Base-by-base conservation (phyloP, 2,797 vertebrate genomes). In the Notoglanidium macrostoma region DNA sequence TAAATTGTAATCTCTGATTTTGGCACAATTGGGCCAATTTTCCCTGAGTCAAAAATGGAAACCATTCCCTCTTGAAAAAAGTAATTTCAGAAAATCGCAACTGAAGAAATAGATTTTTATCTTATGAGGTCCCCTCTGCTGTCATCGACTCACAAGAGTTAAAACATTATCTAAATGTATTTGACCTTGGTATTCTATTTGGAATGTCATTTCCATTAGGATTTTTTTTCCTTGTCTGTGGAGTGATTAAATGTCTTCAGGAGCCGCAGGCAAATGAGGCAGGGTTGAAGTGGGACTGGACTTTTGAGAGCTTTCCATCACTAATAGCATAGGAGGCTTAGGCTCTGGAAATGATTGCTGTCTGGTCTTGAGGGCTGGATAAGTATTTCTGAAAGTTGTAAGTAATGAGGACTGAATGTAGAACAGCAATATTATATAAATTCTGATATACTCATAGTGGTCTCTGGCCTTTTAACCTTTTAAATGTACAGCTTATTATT, bases 171-270 rank as follows among this genome's bases (percentile, higher is more conserved):
- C 86, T 86, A 44, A 88, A 78, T 87, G 83, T 77, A n/a, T 88
- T 87, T 72, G 83, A 90, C 84, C 78, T 85, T 12, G 46, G 79
- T 87, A 68, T 86, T 84, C 65, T 83, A 65, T 88, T 88, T 83
- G 70, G 61, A 88, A 86, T 85, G 78, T 83, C 72, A 83, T 88
- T 81, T 83, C 76, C 83, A 82, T 89, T 86, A 84, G 63, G 67
- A 44, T 61, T 70, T 57, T 49, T 70, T 59, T 2, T 5, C n/a
- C 44, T 26, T 59, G 82, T 70, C 55, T 73, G 2, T 44, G 63
- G 70, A 90, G 86, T 81, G 79, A 89, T 87, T 89, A 90, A 89
- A 87, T 86, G 88, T 89, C 86, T 73, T 84, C 73, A 46, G 55
- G 35, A 85, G 85, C 86, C 44, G 40, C 78, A 82, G 81, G 87